phyloP scores from a whole-genome alignment of 1,140 invertebrate genomes.

The Eupristina koningsbergeri region DNA sequence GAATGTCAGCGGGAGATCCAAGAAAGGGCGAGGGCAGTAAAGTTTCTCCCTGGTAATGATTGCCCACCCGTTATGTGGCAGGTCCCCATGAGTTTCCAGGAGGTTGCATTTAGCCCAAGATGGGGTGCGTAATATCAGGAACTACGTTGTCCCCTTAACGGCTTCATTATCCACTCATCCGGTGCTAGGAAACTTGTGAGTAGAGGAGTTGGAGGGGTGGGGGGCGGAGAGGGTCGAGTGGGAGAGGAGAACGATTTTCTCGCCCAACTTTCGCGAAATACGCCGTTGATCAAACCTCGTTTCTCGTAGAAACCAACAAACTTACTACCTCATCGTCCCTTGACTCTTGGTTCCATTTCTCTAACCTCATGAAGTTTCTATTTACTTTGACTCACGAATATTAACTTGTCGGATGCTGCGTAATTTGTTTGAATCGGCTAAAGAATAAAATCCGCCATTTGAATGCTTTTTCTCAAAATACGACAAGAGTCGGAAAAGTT shows the following conservation, averaged over 20 bases:
- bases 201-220: too few species aligned
- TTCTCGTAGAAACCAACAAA: slow-evolving; percentile 30
- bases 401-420: not conserved
- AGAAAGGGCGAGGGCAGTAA: slow-evolving; percentile 54
- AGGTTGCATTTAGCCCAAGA: slow-evolving; percentile 3
- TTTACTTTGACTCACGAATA: slow-evolving; percentile 27
- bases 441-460: not conserved
- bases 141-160: slow-evolving; percentile 53
- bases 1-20: slow-evolving; percentile 49
- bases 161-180: slow-evolving; percentile 60
- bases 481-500: not conserved
- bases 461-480: not conserved
- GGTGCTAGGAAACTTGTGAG: slow-evolving; percentile 5
- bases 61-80: slow-evolving; percentile 55
- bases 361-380: slow-evolving; percentile 33
- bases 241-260: slow-evolving; percentile 14
- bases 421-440: slow-evolving; percentile 30
- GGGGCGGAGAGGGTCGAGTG: too few species aligned
- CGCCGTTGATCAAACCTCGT: slow-evolving; percentile 38
- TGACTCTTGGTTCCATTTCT: not conserved
- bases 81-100: slow-evolving; percentile 20
- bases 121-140: slow-evolving; percentile 55
- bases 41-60: slow-evolving; percentile 57
- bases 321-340: not conserved
- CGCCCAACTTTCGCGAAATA: slow-evolving; percentile 35